Base-by-base conservation (phyloP, 1,140 invertebrate species). In the Polypedilum vanderplanki region DNA sequence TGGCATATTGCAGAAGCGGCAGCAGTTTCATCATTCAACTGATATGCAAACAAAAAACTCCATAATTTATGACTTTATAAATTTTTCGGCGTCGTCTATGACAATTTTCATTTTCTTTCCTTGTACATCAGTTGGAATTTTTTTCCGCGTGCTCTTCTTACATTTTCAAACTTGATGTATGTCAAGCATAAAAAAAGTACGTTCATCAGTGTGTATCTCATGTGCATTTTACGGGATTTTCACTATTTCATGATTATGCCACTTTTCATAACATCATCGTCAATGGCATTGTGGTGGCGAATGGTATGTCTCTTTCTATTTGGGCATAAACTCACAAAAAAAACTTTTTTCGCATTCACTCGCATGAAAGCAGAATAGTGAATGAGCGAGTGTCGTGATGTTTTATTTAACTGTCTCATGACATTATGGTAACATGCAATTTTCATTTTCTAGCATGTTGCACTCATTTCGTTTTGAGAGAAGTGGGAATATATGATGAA, bases 401-500 rank as follows among this genome's bases (percentile, higher is more conserved):
- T 46, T 46, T 46, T 46, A 46, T 46, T 46, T 46, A 46, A 46
- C 41, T 46, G 41, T 46, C 41, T 46, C 41, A 46, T 46, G 41
- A 15, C 41, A 46, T 46, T 46, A 46, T 46, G 41, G 41, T 46
- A 46, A 46, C 41, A 46, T 46, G 15, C 41, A 46, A 46, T 46
- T 46, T 46, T 46, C 41, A 46, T 46, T 46, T 46, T 46, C 41
- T 46, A 46, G 41, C 41, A 46, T 46, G 41, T 46, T 46, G 41
- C 41, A 46, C 15, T 46, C 15, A 10, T 46, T 46, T 46, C 8
- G n/a, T n/a, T n/a, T n/a, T n/a, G n/a, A n/a, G n/a, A n/a, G n/a
- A n/a, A n/a, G n/a, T n/a, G n/a, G n/a, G n/a, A n/a, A n/a, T n/a
- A n/a, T n/a, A n/a, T n/a, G n/a, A n/a, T n/a, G n/a, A n/a, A n/a